Conservation (phyloP, 53 echinoderm and acorn worm species). For the Apostichopus leukothele region DNA sequence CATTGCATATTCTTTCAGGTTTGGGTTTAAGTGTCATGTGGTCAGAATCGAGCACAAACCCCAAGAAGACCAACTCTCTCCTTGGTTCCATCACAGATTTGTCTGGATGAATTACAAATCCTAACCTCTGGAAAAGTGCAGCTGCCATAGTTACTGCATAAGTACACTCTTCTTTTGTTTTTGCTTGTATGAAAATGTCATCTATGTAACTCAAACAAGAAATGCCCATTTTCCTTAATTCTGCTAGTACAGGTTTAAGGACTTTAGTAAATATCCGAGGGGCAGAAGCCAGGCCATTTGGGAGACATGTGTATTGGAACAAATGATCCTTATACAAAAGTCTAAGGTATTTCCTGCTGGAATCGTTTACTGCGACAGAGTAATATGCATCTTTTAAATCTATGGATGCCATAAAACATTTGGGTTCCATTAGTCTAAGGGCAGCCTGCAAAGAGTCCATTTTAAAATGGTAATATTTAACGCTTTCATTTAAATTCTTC, state of each 20-base stretch:
- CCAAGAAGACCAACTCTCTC: constrained; percentile 15
- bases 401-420: constrained; percentile 31
- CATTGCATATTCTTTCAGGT: constrained; percentile 14
- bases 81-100: constrained; percentile 22
- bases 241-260: constrained; percentile 1
- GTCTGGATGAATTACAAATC: constrained; percentile 36
- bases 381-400: constrained; percentile 35
- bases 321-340: no score
- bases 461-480: constrained; percentile 41
- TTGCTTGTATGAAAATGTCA: constrained; percentile 36
- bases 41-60: neutral
- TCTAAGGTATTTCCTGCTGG: neutral
- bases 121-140: neutral
- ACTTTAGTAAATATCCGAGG: no score
- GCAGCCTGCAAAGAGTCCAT: constrained; percentile 29
- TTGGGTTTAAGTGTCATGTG: constrained; percentile 9
- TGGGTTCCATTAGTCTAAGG: neutral
- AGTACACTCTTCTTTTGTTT: no score
- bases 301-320: no score
- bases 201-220: constrained; percentile 30
- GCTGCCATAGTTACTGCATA: neutral
- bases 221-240: constrained; percentile 4
- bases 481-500: no score
- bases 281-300: no score
- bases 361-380: neutral